phyloP scores from a whole-genome alignment of 2,888 invertebrate species.

The Molorchus minor region DNA sequence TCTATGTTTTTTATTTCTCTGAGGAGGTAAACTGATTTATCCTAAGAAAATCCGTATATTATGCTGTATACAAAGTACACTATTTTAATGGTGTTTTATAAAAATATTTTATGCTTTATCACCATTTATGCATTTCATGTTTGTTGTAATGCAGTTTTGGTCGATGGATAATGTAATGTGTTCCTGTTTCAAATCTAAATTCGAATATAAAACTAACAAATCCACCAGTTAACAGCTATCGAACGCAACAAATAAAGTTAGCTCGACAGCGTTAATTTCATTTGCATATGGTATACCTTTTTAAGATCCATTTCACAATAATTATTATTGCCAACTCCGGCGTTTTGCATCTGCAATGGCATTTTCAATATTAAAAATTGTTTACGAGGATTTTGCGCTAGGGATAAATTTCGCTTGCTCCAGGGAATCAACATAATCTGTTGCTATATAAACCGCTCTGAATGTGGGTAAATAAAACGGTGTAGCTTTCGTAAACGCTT shows the following conservation, averaged over 20 bases:
- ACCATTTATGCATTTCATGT: too few species aligned
- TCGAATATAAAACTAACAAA: conserved; percentile 9
- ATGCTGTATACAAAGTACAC: too few species aligned
- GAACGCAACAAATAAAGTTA: not conserved
- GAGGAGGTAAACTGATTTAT: too few species aligned
- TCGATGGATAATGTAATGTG: not conserved
- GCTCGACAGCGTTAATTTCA: conserved; percentile 1
- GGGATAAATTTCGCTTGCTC: conserved; percentile 50
- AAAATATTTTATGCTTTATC: too few species aligned
- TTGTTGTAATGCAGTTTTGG: too few species aligned
- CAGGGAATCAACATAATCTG: conserved; percentile 50
- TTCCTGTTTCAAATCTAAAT: conserved; percentile 1
- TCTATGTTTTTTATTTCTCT: too few species aligned
- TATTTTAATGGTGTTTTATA: too few species aligned
- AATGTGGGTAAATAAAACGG: conserved; percentile 19
- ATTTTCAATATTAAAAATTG: conserved; percentile 55
- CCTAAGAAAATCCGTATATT: too few species aligned
- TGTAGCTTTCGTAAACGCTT: conserved; percentile 27
- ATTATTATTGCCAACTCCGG: not conserved
- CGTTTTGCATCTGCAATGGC: conserved; percentile 20
- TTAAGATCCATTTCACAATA: conserved; percentile 2
- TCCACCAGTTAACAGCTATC: not conserved
- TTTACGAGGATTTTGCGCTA: conserved; percentile 48
- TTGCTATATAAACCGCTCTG: conserved; percentile 30
- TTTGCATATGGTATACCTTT: conserved; percentile 1